These are phyloP conservation scores for Guaruba guarouba DNA, from an alignment of 2,113 vertebrate species.

Conservation along the genomic window DNA sequence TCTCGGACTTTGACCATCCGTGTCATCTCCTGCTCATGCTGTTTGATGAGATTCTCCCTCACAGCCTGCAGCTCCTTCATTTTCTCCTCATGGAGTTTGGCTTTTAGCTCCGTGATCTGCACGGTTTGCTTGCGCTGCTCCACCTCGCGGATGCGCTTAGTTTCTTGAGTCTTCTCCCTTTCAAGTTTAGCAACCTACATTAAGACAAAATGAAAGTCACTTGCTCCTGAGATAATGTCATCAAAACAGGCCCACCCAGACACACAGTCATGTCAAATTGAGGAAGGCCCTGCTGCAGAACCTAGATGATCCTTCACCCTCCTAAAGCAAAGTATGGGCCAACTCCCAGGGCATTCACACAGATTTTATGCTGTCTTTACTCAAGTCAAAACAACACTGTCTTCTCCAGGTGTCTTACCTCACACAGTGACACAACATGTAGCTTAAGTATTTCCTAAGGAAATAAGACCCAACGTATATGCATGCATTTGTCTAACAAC, in stretches of 20 bases:
- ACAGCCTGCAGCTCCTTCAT: slow-evolving; percentile 94
- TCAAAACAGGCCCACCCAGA: neutral
- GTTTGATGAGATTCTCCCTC: slow-evolving; percentile 91
- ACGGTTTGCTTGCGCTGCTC: slow-evolving; percentile 97
- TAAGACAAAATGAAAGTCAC: neutral
- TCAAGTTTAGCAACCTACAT: slow-evolving; percentile 91
- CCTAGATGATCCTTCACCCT: neutral
- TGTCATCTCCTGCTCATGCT: slow-evolving; percentile 93
- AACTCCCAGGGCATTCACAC: neutral
- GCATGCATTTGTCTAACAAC: neutral
- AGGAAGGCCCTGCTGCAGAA: neutral
- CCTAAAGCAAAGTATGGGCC: neutral
- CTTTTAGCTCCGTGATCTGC: slow-evolving; percentile 90
- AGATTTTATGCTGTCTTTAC: neutral
- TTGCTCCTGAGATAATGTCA: neutral
- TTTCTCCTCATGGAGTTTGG: slow-evolving; percentile 97
- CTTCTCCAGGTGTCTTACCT: neutral
- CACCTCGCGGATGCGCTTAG: slow-evolving; percentile 90
- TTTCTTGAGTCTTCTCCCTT: slow-evolving; percentile 96
- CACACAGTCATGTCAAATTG: neutral
- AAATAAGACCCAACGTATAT: neutral
- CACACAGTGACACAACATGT: neutral
- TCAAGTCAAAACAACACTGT: neutral
- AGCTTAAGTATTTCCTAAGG: neutral
- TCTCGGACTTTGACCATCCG: slow-evolving; percentile 93